Conservation (phyloP, 1,140 invertebrate species). For the Nymphalis io region DNA sequence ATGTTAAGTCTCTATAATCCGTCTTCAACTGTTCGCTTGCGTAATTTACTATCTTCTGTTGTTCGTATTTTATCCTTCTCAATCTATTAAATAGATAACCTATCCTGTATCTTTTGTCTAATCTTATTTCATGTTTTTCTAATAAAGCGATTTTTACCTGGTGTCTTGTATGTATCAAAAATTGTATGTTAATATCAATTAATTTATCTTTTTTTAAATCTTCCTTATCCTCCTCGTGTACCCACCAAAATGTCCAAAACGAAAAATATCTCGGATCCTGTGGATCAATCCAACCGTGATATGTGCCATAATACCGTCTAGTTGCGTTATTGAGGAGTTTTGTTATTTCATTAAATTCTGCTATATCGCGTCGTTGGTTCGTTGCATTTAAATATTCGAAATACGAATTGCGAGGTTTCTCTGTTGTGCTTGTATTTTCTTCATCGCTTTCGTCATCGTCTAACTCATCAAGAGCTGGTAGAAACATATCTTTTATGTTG, state of each 20-base stretch:
- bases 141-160: constrained; percentile 40
- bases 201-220: constrained; percentile 34
- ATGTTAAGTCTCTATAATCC: neutral
- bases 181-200: constrained; percentile 31
- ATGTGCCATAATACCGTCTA: constrained; percentile 26
- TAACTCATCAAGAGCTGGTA: constrained; percentile 29
- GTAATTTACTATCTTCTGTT: constrained; percentile 37
- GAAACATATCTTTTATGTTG: constrained; percentile 36
- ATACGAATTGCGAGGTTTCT: neutral
- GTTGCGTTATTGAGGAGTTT: constrained; percentile 35
- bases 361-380: constrained; percentile 22
- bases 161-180: constrained; percentile 45
- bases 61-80: constrained; percentile 44
- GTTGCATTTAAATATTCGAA: constrained; percentile 14
- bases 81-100: constrained; percentile 55
- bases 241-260: neutral
- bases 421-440: constrained; percentile 7
- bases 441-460: constrained; percentile 3
- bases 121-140: constrained; percentile 27
- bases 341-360: constrained; percentile 44
- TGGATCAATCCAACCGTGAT: constrained; percentile 32
- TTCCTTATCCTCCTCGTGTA: neutral
- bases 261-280: constrained; percentile 4
- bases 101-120: constrained; percentile 45
- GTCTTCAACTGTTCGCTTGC: constrained; percentile 5